phyloP scores from a whole-genome alignment of 1,140 invertebrate genomes.

The Coptotermes formosanus region DNA sequence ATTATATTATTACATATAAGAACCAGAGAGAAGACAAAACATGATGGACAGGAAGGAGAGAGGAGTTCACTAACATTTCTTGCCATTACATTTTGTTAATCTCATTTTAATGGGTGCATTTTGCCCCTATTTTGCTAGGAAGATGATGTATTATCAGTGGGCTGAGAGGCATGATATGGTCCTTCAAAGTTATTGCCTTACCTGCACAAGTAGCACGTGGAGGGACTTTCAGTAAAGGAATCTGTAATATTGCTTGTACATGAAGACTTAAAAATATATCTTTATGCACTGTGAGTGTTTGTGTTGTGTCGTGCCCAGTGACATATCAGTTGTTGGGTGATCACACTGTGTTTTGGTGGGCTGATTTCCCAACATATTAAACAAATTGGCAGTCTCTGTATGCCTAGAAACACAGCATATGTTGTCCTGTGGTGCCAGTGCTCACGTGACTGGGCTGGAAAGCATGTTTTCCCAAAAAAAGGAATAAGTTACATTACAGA shows the following conservation, averaged over 20 bases:
- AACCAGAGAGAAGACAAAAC: slow-evolving; percentile 23
- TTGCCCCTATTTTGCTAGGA: slow-evolving; percentile 20
- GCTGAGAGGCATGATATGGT: slow-evolving; percentile 29
- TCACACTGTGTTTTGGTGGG: too few relatives aligned
- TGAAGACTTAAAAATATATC: slow-evolving; percentile 53
- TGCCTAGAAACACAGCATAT: too few relatives aligned
- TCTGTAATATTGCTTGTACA: slow-evolving; percentile 54
- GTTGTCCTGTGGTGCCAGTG: too few relatives aligned
- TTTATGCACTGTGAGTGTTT: slow-evolving; percentile 48
- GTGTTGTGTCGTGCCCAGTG: not conserved
- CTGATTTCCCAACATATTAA: too few relatives aligned
- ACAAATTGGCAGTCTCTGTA: too few relatives aligned
- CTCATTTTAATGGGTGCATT: slow-evolving; percentile 24
- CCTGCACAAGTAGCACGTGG: slow-evolving; percentile 34
- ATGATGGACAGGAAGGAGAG: slow-evolving; percentile 12
- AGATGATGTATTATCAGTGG: slow-evolving; percentile 4
- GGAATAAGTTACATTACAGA: too few relatives aligned
- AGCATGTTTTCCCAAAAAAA: too few relatives aligned
- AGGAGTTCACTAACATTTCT: slow-evolving; percentile 26
- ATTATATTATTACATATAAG: slow-evolving; percentile 28
- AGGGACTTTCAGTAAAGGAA: slow-evolving; percentile 45
- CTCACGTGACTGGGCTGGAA: too few relatives aligned
- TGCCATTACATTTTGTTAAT: slow-evolving; percentile 33
- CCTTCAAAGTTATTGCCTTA: slow-evolving; percentile 34
- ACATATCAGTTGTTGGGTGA: too few relatives aligned